Evolutionary conservation across 1,140 invertebrate species (phyloP), one percentile per base, ranked within the genome.

Genomic region (Pseudomyrmex sp.): DNA sequence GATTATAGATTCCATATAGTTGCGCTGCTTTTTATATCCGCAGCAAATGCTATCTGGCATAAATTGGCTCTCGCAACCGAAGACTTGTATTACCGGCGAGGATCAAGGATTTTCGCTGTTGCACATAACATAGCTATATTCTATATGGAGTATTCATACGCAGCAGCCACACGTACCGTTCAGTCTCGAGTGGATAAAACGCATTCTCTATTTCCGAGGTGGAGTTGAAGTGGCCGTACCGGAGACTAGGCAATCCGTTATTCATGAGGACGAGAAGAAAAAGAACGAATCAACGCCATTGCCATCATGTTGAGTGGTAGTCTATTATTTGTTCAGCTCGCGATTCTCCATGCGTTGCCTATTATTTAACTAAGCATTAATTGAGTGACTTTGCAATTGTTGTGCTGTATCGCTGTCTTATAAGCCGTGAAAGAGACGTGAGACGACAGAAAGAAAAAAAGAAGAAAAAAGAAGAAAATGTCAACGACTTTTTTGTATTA

Each of bases 311-410:
- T 85, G 90, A 91, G 89, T 91, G 89, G 88, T 88, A 88, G 89
- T 85, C 90, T 90, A 87, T 88, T 92, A 91, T 92, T 92, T 92
- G 91, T 91, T 89, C 73, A 90, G 89, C 91, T 92, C 91, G 89
- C 88, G 85, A 91, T 85, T 91, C 86, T 91, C 82, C 48, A 48
- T 77, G 82, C 85, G 77, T 88, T 89, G 86, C 88, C 86, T 86
- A 91, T 92, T 92, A 91, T 90, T 90, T 90, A 91, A 90, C 90
- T 90, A 88, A 90, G 88, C 89, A 91, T 92, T 91, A 91, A 90
- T 86, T 84, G 86, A 87, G 86, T 82, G 84, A 82, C 74, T 88
- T 85, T 2, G 46, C 23, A 20, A 58, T 56, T 23, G 63, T 68
- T 35, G 1, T 26, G 66, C 84, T 76, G 82, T 77, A 66, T 87